Evolutionary conservation across 2,888 invertebrate genomes (phyloP).

Genomic region (Gortyna flavago): DNA sequence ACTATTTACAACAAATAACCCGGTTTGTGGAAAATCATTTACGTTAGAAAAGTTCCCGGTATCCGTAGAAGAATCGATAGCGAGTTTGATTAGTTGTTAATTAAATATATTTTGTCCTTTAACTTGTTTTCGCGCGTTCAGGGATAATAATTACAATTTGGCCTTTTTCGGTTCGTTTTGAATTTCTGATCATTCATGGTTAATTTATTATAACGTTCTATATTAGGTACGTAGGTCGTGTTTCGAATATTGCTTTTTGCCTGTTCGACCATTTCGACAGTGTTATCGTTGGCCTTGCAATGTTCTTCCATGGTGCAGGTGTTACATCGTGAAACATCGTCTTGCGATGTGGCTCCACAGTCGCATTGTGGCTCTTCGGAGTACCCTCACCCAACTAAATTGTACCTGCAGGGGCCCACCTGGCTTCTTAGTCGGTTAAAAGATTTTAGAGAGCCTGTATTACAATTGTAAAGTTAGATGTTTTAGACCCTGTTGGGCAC

Average conservation of each 20-base stretch:
- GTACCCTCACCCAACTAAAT: too few relatives aligned
- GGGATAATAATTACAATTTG: not conserved
- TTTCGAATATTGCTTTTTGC: not conserved
- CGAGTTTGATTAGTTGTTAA: slow-evolving; percentile 28
- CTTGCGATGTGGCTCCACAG: too few relatives aligned
- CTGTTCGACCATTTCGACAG: not conserved
- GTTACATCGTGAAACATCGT: too few relatives aligned
- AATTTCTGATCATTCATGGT: slow-evolving; percentile 32
- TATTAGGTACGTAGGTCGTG: not conserved
- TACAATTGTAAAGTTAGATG: not conserved
- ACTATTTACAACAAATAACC: slow-evolving; percentile 32
- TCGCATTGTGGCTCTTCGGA: too few relatives aligned
- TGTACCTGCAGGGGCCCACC: too few relatives aligned
- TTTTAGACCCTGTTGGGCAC: not conserved
- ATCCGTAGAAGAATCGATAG: slow-evolving; percentile 18
- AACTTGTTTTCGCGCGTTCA: slow-evolving; percentile 14
- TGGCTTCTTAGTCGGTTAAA: too few relatives aligned
- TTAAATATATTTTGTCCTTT: slow-evolving; percentile 26
- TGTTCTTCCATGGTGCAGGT: too few relatives aligned
- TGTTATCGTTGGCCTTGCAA: too few relatives aligned
- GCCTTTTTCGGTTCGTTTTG: slow-evolving; percentile 13
- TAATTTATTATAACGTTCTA: not conserved
- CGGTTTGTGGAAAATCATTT: slow-evolving; percentile 56
- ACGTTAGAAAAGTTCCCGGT: slow-evolving; percentile 55
- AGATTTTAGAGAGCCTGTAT: not conserved